Evolutionary conservation across 2,113 vertebrate genomes (phyloP), one percentile per base, ranked within the genome.

Genomic region (Nicator chloris): DNA sequence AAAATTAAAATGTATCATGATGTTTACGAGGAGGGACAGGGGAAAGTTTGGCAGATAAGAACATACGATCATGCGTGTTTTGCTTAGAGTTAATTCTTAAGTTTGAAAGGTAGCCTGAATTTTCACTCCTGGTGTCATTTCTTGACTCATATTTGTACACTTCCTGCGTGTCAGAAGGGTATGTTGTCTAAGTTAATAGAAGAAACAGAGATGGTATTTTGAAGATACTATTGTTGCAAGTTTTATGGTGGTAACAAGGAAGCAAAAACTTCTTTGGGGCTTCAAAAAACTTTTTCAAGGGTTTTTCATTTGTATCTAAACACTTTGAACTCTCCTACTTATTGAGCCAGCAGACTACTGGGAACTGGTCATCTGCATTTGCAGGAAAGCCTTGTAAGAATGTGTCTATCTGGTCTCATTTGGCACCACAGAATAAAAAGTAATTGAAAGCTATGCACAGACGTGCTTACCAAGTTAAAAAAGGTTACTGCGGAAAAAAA

Each of bases 361-460:
- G 66, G 83, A 84, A 69, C 89, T 92, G 73, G 63, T 92, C 65
- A 96, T 93, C 95, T 95, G 65, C 89, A 91, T 95, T 96, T 95
- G 84, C 86, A 72, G 95, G 57, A 87, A 93, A 89, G 69, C 83
- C 73, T 84, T 86, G 87, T 79, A 91, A 89, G 69, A 91, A 56
- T 91, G 39, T 69, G 70, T 60, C 70, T 96, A 82, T 91, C 83
- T 96, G 53, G 65, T 96, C 77, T 82, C 53, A 87, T 76, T 91
- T 95, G 81, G 83, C 92, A 82, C 44, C 30, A 45, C 44, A 69
- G 73, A 95, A 91, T 84, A 85, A 89, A 89, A 96, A n/a, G 61
- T 95, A 79, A 72, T 79, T 95, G 88, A 91, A 95, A 51, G n/a
- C 61, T 89, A 37, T 75, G 80, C 60, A 79, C 28, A 89, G 86